These are phyloP conservation scores for Rhombomys opimus DNA, from an alignment of 2,113 vertebrate genomes.

Conservation along the genomic window DNA sequence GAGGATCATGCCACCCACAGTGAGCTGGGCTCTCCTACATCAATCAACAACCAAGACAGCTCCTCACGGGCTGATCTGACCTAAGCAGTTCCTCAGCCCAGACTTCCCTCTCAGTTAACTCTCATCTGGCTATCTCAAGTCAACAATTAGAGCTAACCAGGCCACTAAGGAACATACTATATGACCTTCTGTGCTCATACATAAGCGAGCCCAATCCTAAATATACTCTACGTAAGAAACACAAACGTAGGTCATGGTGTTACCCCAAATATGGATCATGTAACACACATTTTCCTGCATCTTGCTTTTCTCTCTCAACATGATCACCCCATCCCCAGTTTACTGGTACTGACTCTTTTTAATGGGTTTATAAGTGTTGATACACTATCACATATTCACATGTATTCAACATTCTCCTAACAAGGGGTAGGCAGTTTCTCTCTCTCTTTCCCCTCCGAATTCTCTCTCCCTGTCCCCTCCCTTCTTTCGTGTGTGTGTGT, in stretches of 20 bases:
- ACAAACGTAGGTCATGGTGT: neutral
- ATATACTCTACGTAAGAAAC: neutral
- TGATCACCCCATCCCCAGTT: neutral
- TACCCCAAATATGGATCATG: neutral
- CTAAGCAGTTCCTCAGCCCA: neutral
- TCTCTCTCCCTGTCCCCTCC: neutral
- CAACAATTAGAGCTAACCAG: neutral
- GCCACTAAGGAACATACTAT: neutral
- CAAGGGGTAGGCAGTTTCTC: neutral
- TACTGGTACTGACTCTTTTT: neutral
- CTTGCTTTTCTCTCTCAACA: neutral
- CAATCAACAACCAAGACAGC: neutral
- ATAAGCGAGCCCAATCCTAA: fast-evolving
- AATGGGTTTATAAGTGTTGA: neutral
- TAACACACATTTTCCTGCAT: neutral
- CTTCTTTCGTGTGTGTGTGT: neutral
- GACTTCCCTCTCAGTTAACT: neutral
- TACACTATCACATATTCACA: too few relatives aligned
- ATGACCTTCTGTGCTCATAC: too few relatives aligned
- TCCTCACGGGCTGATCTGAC: neutral
- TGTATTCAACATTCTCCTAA: neutral
- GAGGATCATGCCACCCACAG: neutral
- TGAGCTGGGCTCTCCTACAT: neutral
- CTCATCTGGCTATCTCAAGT: neutral
- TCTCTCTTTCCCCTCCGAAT: neutral